Evolutionary conservation across 2,797 vertebrate species (phyloP).

Genomic region (Sphenodon punctatus): DNA sequence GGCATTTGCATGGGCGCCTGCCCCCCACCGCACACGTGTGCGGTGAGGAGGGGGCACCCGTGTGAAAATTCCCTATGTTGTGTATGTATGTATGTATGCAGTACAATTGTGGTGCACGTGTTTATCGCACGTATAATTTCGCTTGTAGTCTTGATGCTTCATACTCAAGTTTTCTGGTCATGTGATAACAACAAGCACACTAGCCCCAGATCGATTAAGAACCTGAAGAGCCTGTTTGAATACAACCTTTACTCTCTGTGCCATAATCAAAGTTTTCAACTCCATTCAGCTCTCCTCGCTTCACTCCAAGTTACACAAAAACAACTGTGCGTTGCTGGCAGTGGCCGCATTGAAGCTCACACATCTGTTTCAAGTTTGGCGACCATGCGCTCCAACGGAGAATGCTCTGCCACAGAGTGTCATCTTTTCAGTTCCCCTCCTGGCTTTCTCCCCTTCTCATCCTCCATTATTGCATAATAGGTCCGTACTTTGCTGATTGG

Average conservation of each 20-base stretch:
- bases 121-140: too few relatives aligned
- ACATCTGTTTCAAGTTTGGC: constrained; percentile 86
- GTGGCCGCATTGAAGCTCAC: constrained; percentile 44
- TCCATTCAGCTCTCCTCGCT: not conserved
- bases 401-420: constrained; percentile 78
- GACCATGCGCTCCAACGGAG: constrained; percentile 71
- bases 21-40: too few relatives aligned
- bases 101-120: too few relatives aligned
- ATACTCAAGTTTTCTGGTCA: not conserved
- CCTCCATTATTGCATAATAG: constrained; percentile 72
- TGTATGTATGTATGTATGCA: too few relatives aligned
- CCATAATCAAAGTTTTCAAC: not conserved
- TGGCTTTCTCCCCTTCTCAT: constrained; percentile 73
- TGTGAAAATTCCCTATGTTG: too few relatives aligned
- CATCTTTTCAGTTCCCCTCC: constrained; percentile 79
- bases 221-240: not conserved
- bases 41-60: too few relatives aligned
- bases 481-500: not conserved
- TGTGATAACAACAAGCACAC: not conserved
- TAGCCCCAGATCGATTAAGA: not conserved
- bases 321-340: constrained; percentile 67
- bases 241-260: not conserved
- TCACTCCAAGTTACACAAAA: not conserved
- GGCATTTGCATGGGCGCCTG: too few relatives aligned
- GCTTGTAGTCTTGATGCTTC: too few relatives aligned